Base-by-base conservation (phyloP, 2,888 invertebrate genomes). In the Eilema sororculum region DNA sequence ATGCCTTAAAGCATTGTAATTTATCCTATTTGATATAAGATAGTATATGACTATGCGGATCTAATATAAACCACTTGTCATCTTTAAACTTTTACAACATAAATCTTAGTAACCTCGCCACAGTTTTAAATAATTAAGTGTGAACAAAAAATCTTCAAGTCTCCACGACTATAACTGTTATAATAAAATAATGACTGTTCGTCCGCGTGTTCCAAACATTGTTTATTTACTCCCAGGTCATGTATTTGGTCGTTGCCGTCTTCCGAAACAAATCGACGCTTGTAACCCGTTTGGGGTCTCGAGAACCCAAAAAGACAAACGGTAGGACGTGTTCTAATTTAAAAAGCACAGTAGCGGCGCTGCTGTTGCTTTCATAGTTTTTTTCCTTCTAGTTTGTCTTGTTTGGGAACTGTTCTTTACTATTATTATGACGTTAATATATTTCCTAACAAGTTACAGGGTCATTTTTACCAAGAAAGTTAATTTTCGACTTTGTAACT, bases 281-380 rank as follows among this genome's bases (percentile, higher is more conserved):
- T 65, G 76, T 79, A 84, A 79, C 84, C 82, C 73, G 76, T 82
- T 75, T 75, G 70, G 73, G 69, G 70, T 70, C 79, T 71, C 69
- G 67, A 68, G 62, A 68, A 73, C 74, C 74, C 78, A 77, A 81
- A 81, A 81, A 82, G 76, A 79, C 75, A 69, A 83, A 74, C 76
- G 73, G 65, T 67, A 77, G 67, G 74, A 82, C 83, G 82, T 85
- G 84, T 65, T 84, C 83, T 82, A 83, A 85, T 84, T 83, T 80
- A 75, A 81, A 84, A 81, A 77, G 75, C 70, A 79, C 75, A 81
- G 79, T 77, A 78, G 74, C 75, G 58, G 61, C 71, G 67, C 59
- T 75, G 62, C 74, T 78, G 72, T 76, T 69, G 69, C 71, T 76
- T 80, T 81, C 76, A 78, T 82, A 81, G 81, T 75, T 79, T 82